Conservation (phyloP, 2,888 invertebrate genomes). For the Aspidiotus rigidus region DNA sequence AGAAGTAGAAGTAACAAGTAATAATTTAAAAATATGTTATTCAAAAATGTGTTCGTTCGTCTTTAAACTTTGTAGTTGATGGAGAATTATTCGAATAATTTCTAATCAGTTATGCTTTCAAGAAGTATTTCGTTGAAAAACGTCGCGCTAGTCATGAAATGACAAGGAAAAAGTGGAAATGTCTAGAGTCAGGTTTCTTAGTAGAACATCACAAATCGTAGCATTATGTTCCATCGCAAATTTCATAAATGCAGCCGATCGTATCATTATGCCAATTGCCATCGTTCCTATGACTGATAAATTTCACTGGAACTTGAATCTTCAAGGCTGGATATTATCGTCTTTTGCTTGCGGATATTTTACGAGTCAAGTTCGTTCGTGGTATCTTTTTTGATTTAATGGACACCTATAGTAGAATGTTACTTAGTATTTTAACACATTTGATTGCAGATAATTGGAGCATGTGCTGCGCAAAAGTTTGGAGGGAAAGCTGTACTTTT, state of each 20-base stretch:
- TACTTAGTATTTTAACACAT: neutral
- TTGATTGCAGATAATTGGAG: constrained; percentile 51
- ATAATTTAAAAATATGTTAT: too few relatives aligned
- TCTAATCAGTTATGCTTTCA: too few relatives aligned
- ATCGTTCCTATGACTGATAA: constrained; percentile 64
- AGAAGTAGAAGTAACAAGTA: too few relatives aligned
- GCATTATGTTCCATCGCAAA: constrained; percentile 62
- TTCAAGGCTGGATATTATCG: constrained; percentile 65
- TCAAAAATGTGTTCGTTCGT: too few relatives aligned
- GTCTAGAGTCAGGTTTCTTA: constrained; percentile 12
- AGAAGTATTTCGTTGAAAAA: too few relatives aligned
- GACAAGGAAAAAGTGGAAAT: neutral
- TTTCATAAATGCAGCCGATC: constrained; percentile 66
- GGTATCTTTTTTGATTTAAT: neutral
- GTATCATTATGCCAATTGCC: constrained; percentile 68
- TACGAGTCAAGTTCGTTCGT: constrained; percentile 59
- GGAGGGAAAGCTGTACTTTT: constrained; percentile 60
- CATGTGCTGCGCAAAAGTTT: constrained; percentile 56
- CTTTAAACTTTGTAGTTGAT: too few relatives aligned
- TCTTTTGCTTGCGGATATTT: constrained; percentile 68
- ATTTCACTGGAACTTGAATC: constrained; percentile 59
- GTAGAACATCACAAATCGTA: constrained; percentile 47
- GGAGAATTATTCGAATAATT: too few relatives aligned
- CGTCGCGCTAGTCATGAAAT: neutral
- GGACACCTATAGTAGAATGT: neutral